Base-by-base conservation (phyloP, 2,113 vertebrate genomes). In the Oreocharis arfaki region DNA sequence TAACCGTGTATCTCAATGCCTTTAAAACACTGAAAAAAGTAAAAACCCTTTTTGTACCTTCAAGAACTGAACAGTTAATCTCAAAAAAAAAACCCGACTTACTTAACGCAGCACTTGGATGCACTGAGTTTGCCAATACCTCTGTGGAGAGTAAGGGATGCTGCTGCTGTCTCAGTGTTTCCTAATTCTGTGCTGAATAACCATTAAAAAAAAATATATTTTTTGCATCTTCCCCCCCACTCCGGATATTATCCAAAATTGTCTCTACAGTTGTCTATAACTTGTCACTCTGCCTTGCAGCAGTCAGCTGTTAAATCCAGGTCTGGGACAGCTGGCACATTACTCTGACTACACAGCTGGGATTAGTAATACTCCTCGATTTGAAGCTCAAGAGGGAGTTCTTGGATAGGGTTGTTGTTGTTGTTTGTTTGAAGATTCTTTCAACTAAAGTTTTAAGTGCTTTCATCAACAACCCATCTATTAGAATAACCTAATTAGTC, bases 261-360 rank as follows among this genome's bases (percentile, higher is more conserved):
- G n/a, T 79, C 46, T 68, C 61, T 74, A 55, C 49, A 60, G 27
- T 22, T 95, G 64, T 37, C 41, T 93, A 55, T 20, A 37, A 37
- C 64, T 89, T 24, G 3, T 56, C 83, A 83, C 5, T 76, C 61
- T 69, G 61, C 69, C 69, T 49, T 49, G 61, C 46, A 89, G 60
- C 68, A 94, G 75, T 47, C 87, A 84, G 63, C 69, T 79, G 71
- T 53, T 85, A 95, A 78, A 91, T 17, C 22, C 60, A 68, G 67
- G 59, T 78, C 69, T 69, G 77, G 88, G 80, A 89, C 84, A 92
- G 94, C 86, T 92, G 95, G 89, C 67, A 61, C 46, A 8, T 68
- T 46, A 35, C 55, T 80, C 50, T 59, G 64, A 47, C 64, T 91
- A 61, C 33, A 85, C 90, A 94, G 47, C 55, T 91, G 67, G 84